Conservation (phyloP, 2,888 invertebrate genomes). For the Asteroscopus sphinx region DNA sequence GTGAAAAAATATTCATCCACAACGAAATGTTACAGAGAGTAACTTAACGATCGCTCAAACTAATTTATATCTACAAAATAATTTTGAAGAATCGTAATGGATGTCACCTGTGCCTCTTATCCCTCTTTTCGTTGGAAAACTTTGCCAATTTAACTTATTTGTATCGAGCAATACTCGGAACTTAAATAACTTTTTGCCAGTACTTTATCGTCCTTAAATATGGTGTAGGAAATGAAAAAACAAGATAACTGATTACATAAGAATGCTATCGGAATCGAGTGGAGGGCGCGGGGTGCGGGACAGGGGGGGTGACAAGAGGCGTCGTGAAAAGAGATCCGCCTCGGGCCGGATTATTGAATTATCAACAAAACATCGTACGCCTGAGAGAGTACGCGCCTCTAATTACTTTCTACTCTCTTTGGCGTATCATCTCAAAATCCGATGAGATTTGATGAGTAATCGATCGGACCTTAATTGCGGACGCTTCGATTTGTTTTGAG, state of each 20-base stretch:
- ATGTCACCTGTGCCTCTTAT: constrained; percentile 77
- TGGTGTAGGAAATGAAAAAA: constrained; percentile 79
- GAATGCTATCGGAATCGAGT: constrained; percentile 74
- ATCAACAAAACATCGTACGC: constrained; percentile 87
- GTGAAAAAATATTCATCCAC: constrained; percentile 62
- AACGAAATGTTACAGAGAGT: constrained; percentile 27
- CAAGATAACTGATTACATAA: constrained; percentile 80
- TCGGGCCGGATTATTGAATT: constrained; percentile 85
- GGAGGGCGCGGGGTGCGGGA: constrained; percentile 56
- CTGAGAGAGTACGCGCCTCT: constrained; percentile 79
- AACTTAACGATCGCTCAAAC: constrained; percentile 65
- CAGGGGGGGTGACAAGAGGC: constrained; percentile 60
- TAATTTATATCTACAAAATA: constrained; percentile 76
- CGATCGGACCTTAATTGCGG: constrained; percentile 75
- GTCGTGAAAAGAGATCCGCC: constrained; percentile 79
- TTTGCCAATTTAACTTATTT: constrained; percentile 89
- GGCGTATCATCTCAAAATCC: constrained; percentile 77
- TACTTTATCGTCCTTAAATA: constrained; percentile 76
- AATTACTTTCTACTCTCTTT: constrained; percentile 83
- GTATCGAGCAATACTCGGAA: constrained; percentile 81
- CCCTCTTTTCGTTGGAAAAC: constrained; percentile 70
- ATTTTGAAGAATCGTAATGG: constrained; percentile 75
- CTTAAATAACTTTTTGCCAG: constrained; percentile 79
- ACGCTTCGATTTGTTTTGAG: constrained; percentile 66
- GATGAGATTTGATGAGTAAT: constrained; percentile 79